Conservation (phyloP, 92 coral and sea anemone genomes). For the Palythoa caribaeorum region DNA sequence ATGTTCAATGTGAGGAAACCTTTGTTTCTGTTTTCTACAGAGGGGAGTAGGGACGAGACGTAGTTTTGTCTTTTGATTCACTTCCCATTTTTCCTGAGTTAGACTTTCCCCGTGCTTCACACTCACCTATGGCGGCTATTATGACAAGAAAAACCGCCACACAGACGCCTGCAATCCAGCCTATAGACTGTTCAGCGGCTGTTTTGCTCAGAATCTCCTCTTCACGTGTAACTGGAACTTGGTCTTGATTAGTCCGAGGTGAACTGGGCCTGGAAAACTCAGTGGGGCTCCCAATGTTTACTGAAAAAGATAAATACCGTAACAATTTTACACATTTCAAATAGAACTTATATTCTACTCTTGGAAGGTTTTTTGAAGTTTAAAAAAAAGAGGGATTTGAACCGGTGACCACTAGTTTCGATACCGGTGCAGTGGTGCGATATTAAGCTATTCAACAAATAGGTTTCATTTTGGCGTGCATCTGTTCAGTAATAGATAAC, state of each 20-base stretch:
- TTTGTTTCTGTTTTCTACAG: too few relatives aligned
- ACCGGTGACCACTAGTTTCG: too few relatives aligned
- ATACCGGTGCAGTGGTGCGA: too few relatives aligned
- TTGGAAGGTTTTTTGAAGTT: not conserved
- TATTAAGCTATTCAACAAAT: too few relatives aligned
- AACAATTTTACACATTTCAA: not conserved
- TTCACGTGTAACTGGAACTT: not conserved
- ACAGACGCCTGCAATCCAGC: slow-evolving; percentile 17
- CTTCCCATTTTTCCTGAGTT: too few relatives aligned
- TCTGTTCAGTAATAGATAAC: too few relatives aligned
- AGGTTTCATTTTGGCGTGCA: too few relatives aligned
- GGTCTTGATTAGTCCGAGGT: slow-evolving; percentile 26
- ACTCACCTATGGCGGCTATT: not conserved
- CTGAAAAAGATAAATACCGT: not conserved
- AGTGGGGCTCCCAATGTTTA: not conserved
- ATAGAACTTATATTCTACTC: not conserved
- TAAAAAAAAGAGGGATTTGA: not conserved
- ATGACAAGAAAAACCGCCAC: slow-evolving; percentile 5
- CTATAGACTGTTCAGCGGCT: slow-evolving; percentile 28
- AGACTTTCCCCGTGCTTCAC: not conserved
- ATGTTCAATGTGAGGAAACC: too few relatives aligned
- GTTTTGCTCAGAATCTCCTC: not conserved
- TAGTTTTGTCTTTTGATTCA: too few relatives aligned
- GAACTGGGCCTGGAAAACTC: not conserved
- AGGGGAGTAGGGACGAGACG: too few relatives aligned